Percentiles rank a stretch among this genome's conserved stretches.
These are phyloP conservation scores for Drosophila pseudotalamancana DNA, from an alignment of 2,888 invertebrate species.

Conservation along the genomic window DNA sequence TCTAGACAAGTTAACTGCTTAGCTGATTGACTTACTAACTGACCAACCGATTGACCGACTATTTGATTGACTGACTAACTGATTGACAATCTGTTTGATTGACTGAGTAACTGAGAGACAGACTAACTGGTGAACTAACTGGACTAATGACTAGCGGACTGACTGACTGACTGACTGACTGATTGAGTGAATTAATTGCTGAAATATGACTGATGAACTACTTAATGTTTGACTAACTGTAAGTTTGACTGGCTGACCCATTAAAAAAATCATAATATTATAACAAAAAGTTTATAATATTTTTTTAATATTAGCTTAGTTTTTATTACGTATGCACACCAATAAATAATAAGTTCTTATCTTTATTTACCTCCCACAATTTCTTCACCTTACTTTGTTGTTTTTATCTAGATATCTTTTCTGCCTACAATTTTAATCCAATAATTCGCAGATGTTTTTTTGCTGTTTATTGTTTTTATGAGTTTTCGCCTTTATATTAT, in stretches of 20 bases:
- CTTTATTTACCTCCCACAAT: no score
- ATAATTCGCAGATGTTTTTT: constrained; percentile 33
- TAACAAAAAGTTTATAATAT: no score
- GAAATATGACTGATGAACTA: no score
- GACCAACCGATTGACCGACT: no score
- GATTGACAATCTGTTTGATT: no score
- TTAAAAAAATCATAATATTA: no score
- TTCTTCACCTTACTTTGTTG: background rate
- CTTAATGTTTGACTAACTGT: background rate
- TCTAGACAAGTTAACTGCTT: no score
- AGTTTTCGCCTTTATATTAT: constrained; percentile 17
- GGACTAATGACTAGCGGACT: background rate
- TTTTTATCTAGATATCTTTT: background rate
- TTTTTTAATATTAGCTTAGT: no score
- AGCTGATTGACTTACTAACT: background rate
- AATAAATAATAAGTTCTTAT: no score
- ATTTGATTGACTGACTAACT: background rate
- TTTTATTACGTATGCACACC: no score
- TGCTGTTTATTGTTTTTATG: constrained; percentile 25
- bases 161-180: background rate
- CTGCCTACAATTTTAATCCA: constrained; percentile 27
- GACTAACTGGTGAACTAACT: no score
- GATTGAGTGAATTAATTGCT: no score
- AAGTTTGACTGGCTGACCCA: background rate
- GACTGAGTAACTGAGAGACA: background rate